These are phyloP conservation scores for Leucoma salicis DNA, from an alignment of 2,888 invertebrate genomes.

Conservation along the genomic window DNA sequence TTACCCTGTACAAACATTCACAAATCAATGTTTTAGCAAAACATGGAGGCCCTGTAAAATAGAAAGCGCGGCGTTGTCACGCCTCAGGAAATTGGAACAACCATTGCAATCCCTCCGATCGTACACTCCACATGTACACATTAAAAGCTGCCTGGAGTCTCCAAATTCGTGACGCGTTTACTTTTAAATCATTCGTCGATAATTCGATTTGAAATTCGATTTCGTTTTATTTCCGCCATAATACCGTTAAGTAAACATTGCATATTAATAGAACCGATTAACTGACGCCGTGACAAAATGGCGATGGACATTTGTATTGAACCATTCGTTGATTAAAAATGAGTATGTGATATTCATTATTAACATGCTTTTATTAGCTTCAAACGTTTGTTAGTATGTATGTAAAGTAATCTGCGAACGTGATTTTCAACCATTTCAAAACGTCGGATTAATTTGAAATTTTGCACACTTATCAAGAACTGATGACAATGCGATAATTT, in stretches of 20 bases:
- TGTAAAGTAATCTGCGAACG: too few species aligned
- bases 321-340: not conserved
- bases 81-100: slow-evolving; percentile 74
- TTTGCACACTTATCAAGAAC: too few species aligned
- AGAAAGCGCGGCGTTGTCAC: slow-evolving; percentile 50
- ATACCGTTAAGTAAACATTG: slow-evolving; percentile 2
- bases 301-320: not conserved
- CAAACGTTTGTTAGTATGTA: too few species aligned
- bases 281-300: not conserved
- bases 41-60: slow-evolving; percentile 44
- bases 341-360: not conserved
- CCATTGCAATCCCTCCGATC: slow-evolving; percentile 65
- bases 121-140: slow-evolving; percentile 43
- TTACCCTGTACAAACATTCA: slow-evolving; percentile 16
- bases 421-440: too few species aligned
- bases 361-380: too few species aligned
- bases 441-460: too few species aligned
- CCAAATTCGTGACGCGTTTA: slow-evolving; percentile 16
- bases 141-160: slow-evolving; percentile 33
- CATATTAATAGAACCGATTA: slow-evolving; percentile 16
- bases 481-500: too few species aligned
- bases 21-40: slow-evolving; percentile 31
- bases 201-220: slow-evolving; percentile 24
- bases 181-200: slow-evolving; percentile 22
- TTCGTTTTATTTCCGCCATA: slow-evolving; percentile 17